Evolutionary conservation across 2,888 invertebrate genomes (phyloP), one percentile per base, ranked within the genome.

Genomic region (Podabrus alpinus): DNA sequence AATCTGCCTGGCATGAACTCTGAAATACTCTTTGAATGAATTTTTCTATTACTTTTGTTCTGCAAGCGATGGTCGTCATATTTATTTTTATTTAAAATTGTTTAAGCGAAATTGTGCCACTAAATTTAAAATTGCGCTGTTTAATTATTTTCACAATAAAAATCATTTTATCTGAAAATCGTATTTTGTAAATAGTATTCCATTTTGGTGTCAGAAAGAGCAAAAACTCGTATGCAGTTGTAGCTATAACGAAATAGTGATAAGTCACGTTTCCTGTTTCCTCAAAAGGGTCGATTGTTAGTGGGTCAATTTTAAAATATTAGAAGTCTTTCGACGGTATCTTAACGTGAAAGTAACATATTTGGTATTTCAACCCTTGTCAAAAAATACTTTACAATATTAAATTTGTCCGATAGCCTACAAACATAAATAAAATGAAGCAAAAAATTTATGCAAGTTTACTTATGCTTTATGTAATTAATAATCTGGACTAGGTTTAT

Each of bases 1-100:
- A 75, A 75, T 75, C 72, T 75, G 45, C 45, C 45, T 45, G 72
- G 70, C 72, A 72, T 75, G 72, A 75, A 75, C 75, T 75, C 70
- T 15, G 67, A 66, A 72, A 75, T 72, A 69, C 68, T 72, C 69
- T 66, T 66, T 64, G 75, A 75, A 75, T 75, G 75, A 75, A 72
- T 75, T 75, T 74, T 69, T 72, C 72, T 75, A 45, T 71, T 75
- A 64, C 71, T 74, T 66, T 70, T 70, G 17, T 66, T 66, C 67
- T 45, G 45, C n/a, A 45, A 45, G n/a, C 45, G n/a, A 45, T 45
- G 45, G 45, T 45, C 45, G 24, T 61, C 60, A 70, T 60, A 60
- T 21, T 67, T 67, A 29, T 25, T 67, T 67, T 67, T 67, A 67
- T 67, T 67, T 29, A 67, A 67, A 67, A 67, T 45, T 45, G 45